These are phyloP conservation scores for Poeciliopsis gracilis DNA, from an alignment of 2,797 vertebrate genomes.

Conservation along the genomic window DNA sequence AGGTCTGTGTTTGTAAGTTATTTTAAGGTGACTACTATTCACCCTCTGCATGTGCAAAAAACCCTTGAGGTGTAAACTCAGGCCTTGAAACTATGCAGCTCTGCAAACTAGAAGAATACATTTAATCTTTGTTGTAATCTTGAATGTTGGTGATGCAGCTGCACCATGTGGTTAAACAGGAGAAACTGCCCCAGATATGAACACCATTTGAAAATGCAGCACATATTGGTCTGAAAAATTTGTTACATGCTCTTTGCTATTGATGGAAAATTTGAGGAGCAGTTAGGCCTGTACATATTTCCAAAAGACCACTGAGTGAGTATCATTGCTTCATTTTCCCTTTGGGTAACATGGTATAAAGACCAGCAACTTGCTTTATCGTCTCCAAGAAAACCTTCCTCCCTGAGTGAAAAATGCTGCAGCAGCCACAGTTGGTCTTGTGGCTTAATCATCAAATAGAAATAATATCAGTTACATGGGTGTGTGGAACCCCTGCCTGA, in stretches of 20 bases:
- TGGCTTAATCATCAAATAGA: constrained; percentile 66
- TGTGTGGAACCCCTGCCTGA: constrained; percentile 74
- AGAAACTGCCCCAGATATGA: background rate
- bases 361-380: constrained; percentile 9
- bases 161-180: background rate
- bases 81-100: background rate
- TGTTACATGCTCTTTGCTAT: background rate
- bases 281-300: background rate
- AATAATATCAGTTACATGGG: constrained; percentile 80
- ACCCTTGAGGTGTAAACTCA: background rate
- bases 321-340: background rate
- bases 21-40: background rate
- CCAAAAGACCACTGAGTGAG: background rate
- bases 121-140: background rate
- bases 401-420: constrained; percentile 13
- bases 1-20: background rate
- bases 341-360: background rate
- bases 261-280: background rate
- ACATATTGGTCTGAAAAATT: background rate
- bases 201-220: background rate
- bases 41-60: background rate
- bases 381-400: constrained; percentile 13
- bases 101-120: background rate
- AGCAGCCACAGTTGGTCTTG: constrained; percentile 46
- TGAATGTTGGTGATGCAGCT: background rate